Conservation (phyloP, 2,797 vertebrate species). For the Gila robusta region DNA sequence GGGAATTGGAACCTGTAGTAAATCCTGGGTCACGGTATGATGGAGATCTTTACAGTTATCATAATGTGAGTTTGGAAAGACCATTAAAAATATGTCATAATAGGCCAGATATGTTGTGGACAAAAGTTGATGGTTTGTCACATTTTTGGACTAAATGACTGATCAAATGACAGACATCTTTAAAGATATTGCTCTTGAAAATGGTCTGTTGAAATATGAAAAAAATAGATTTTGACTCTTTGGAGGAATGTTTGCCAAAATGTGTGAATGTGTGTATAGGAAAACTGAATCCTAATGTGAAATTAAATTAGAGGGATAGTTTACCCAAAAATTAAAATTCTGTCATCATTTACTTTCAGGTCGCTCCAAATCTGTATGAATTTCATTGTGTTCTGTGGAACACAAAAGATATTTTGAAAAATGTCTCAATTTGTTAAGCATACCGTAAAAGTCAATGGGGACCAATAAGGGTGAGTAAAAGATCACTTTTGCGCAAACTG, state of each 20-base stretch:
- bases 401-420: constrained; percentile 1
- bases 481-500: no score
- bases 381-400: neutral
- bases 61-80: constrained; percentile 18
- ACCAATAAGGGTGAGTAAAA: neutral
- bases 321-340: neutral
- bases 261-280: neutral
- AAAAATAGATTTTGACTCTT: constrained; percentile 5
- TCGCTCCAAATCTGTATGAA: neutral
- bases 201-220: neutral
- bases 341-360: neutral
- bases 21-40: constrained; percentile 21
- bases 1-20: constrained; percentile 31
- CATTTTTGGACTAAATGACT: constrained; percentile 16
- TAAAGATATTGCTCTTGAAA: constrained; percentile 27
- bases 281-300: neutral
- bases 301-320: constrained; percentile 2
- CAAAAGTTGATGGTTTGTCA: neutral
- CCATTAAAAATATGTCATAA: constrained; percentile 3
- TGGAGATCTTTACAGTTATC: constrained; percentile 25
- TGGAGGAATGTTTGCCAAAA: neutral
- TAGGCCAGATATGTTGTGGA: constrained; percentile 1
- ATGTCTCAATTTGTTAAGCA: neutral
- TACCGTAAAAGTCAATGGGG: neutral
- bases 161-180: constrained; percentile 19